Percentiles rank a stretch among this genome's conserved stretches.
phyloP scores from a whole-genome alignment of 2,797 vertebrate genomes.

The Eleutherodactylus coqui region DNA sequence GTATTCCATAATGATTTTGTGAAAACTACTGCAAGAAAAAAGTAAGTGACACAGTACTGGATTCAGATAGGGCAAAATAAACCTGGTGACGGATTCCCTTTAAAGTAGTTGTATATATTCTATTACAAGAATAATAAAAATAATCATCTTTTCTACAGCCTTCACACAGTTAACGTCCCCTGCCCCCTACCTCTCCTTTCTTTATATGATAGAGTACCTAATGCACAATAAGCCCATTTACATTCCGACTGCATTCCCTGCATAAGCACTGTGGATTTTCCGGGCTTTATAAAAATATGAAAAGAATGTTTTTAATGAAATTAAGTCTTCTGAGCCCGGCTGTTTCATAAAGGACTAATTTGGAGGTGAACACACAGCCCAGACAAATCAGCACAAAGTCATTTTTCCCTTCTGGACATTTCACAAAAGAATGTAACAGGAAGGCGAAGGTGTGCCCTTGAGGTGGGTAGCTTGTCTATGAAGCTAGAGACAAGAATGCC shows the following conservation, averaged over 20 bases:
- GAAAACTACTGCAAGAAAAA: no score
- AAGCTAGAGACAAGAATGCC: conserved; percentile 26
- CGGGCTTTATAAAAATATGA: conserved; percentile 73
- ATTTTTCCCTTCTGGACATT: conserved; percentile 61
- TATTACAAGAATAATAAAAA: background rate
- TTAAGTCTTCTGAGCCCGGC: conserved; percentile 71
- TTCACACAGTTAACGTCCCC: conserved; percentile 53
- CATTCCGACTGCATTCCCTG: conserved; percentile 70
- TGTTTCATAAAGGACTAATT: conserved; percentile 70
- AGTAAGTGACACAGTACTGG: no score
- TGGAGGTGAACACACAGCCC: conserved; percentile 62
- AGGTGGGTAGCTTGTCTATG: conserved; percentile 32
- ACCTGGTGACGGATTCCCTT: no score
- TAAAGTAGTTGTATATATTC: background rate
- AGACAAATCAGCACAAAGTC: conserved; percentile 64
- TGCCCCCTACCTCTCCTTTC: background rate
- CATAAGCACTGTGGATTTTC: conserved; percentile 72
- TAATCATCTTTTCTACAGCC: conserved; percentile 6
- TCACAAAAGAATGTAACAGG: conserved; percentile 64
- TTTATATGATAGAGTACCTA: conserved; percentile 66
- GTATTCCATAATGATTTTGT: no score
- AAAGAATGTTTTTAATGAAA: conserved; percentile 77
- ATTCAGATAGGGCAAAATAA: no score
- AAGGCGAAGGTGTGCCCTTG: conserved; percentile 51
- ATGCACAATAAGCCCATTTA: conserved; percentile 67